Evolutionary conservation across 2,113 vertebrate species (phyloP).

Genomic region (Osmerus eperlanus): DNA sequence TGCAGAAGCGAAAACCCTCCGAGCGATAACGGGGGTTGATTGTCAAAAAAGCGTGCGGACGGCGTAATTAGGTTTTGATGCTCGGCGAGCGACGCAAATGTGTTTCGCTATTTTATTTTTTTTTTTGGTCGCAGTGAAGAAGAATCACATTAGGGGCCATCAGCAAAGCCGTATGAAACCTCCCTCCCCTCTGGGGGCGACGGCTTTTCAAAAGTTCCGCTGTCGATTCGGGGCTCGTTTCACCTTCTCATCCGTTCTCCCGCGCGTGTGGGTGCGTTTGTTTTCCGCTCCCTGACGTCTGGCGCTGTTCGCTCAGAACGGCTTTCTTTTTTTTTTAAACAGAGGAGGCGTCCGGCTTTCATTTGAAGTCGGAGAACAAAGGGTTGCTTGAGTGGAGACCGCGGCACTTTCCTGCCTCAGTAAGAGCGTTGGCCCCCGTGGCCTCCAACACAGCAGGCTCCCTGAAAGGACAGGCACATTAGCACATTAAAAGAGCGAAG

Average conservation of each 20-base stretch:
- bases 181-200: not conserved
- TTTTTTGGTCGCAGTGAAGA: not conserved
- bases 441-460: slow-evolving; percentile 5
- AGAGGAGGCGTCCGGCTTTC: not conserved
- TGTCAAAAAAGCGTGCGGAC: slow-evolving; percentile 26
- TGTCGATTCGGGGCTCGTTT: not conserved
- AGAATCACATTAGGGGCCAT: slow-evolving; percentile 20
- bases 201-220: slow-evolving; percentile 9
- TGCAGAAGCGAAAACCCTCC: no score
- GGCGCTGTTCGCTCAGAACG: not conserved
- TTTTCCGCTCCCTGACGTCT: slow-evolving; percentile 7
- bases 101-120: slow-evolving; percentile 24
- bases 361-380: slow-evolving; percentile 29
- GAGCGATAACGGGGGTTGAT: slow-evolving; percentile 2
- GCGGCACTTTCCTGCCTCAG: slow-evolving; percentile 4
- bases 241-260: not conserved
- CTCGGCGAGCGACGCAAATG: slow-evolving; percentile 28
- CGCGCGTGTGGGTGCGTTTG: slow-evolving; percentile 3
- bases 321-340: not conserved
- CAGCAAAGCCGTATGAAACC: slow-evolving; percentile 2
- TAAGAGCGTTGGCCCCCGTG: not conserved
- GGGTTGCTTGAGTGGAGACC: slow-evolving; percentile 10
- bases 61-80: slow-evolving; percentile 37
- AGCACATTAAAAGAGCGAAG: slow-evolving; percentile 4
- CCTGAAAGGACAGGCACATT: not conserved